A percentile compares a stretch with the other conserved stretches of the same genome.
phyloP scores from a whole-genome alignment of 2,797 vertebrate genomes.

The Periparus ater region DNA sequence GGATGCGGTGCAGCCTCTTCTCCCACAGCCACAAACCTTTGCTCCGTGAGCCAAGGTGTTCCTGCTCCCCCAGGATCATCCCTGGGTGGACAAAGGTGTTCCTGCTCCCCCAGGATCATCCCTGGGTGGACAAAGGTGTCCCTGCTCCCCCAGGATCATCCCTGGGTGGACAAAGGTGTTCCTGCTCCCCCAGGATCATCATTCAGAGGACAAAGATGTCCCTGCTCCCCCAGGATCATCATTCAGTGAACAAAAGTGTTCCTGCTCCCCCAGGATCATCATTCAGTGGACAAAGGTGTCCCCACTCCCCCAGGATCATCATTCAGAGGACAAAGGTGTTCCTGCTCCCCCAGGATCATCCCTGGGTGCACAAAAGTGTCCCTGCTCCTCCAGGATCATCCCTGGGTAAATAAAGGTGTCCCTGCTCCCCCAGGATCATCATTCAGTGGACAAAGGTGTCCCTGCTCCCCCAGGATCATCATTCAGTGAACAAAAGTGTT shows the following conservation, averaged over 20 bases:
- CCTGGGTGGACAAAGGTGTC: fast-evolving
- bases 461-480: fast-evolving
- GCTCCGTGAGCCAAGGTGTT: fast-evolving
- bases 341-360: not conserved
- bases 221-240: fast-evolving
- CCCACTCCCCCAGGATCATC: not conserved
- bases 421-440: not conserved
- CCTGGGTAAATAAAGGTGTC: fast-evolving
- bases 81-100: not conserved
- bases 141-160: too few species aligned
- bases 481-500: not conserved
- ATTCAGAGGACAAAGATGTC: not conserved
- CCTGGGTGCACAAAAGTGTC: fast-evolving
- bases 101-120: not conserved
- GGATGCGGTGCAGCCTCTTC: fast-evolving
- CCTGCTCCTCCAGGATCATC: too few species aligned
- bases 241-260: not conserved
- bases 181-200: not conserved
- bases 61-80: fast-evolving
- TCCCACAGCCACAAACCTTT: not conserved
- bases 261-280: not conserved
- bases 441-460: not conserved
- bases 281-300: fast-evolving
- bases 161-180: fast-evolving
- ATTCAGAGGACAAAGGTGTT: not conserved